Base-by-base conservation (phyloP, 2,888 invertebrate genomes). In the Mythimna lalbum region DNA sequence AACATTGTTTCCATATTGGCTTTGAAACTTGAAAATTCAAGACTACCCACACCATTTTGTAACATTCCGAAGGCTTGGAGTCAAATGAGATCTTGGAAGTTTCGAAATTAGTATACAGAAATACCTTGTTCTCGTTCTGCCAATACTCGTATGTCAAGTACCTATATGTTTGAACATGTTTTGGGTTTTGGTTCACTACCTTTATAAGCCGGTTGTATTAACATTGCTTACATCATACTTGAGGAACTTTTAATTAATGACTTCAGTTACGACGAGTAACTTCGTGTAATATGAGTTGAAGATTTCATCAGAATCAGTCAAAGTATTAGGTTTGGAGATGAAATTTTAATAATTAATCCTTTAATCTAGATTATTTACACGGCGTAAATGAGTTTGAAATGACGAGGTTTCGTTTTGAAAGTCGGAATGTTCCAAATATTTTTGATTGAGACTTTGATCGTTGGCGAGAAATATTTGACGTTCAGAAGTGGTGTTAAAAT, bases 1-100 rank as follows among this genome's bases (percentile, higher is more conserved):
- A 87, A 90, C 91, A 90, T 91, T 93, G 92, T 93, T 93, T 90
- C 90, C 89, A 89, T 90, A 92, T 93, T 93, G 92, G 90, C 91
- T 92, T 91, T 87, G 84, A 83, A 90, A 92, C 90, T 93, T 89
- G 88, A 88, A 90, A 92, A 91, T 90, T 89, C 91, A 87, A 85
- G 86, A 89, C 89, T 89, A 89, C 88, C 86, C 87, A 81, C 82
- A 78, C 81, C 83, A 83, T 87, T 87, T 80, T 84, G 83, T 81
- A 86, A 87, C 88, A 88, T 89, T 84, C 86, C 80, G 70, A 65
- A 74, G 69, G 69, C 66, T 82, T 76, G 69, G 77, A 82, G 81
- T 78, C 82, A 85, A 85, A 88, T 87, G 85, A 87, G 86, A 86
- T 85, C 80, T 82, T 78, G 70, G 78, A 88, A 89, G 78, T 89